Evolutionary conservation across 2,888 invertebrate genomes (phyloP), one percentile per base, ranked within the genome.

Genomic region (Heliconius cydno): DNA sequence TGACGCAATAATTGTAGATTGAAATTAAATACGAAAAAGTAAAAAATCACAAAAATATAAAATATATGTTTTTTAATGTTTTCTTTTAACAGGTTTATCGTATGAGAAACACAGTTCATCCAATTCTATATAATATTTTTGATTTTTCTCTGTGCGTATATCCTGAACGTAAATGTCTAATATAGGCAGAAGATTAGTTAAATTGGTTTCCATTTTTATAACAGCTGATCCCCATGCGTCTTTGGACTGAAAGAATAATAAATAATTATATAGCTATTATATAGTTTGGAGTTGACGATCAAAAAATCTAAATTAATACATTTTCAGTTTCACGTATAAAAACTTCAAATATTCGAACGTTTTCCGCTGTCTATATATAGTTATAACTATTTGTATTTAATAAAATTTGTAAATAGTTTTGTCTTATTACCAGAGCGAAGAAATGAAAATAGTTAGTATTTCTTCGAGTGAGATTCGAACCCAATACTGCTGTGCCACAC

Each of bases 181-280:
- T 60, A 73, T n/a, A 15, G 73, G 73, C 25, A 73, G 60, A 13
- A 9, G 9, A 73, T 73, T 34, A 9, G 60, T 73, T 25, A 73
- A 73, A n/a, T 73, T 34, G 13, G 73, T 38, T 60, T 34, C 38
- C 34, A 73, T 73, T 60, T 25, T 73, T n/a, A 73, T 73, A 7
- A n/a, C 7, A 38, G 73, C 73, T n/a, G 60, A 38, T 38, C 38
- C 1, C 73, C 73, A 73, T 15, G 15, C n/a, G 15, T 73, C n/a
- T 7, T 25, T 38, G 0, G 73, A 57, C 73, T 73, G 73, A 6
- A 57, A 73, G 22, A 3, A 22, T 15, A 60, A 73, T 10, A 60
- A 73, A n/a, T 13, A 30, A 57, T n/a, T 52, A 52, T 52, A 15
- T 46, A 41, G 12, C 12, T 30, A 41, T 41, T 46, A 46, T 46